These are phyloP conservation scores for Chondrosia reniformis DNA, from an alignment of 37 sponge, comb jelly and placozoan genomes.

Conservation along the genomic window DNA sequence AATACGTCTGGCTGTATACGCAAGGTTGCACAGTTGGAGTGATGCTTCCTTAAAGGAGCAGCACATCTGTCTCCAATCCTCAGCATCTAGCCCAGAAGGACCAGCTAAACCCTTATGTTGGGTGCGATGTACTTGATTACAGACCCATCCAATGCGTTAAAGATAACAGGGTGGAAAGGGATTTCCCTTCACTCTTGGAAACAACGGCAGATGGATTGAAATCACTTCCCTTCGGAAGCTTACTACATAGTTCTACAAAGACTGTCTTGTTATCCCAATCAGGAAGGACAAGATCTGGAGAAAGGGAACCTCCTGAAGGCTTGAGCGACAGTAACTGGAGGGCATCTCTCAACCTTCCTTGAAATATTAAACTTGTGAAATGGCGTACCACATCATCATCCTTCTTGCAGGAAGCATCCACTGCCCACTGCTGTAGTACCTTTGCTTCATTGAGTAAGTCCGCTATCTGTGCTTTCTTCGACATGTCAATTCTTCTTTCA, in stretches of 20 bases:
- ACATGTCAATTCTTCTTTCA: not conserved
- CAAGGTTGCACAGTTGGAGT: not conserved
- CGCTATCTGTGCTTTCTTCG: not conserved
- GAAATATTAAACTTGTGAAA: not conserved
- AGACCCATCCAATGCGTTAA: not conserved
- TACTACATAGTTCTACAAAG: not conserved
- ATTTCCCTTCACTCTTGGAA: not conserved
- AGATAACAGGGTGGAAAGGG: too few species aligned
- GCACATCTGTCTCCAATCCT: conserved; percentile 5
- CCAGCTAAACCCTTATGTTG: conserved; percentile 1
- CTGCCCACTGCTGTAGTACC: not conserved
- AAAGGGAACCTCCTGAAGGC: not conserved
- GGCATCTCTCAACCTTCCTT: not conserved
- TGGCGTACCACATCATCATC: not conserved
- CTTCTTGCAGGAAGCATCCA: not conserved
- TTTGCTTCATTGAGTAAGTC: not conserved
- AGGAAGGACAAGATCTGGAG: not conserved
- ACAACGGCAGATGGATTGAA: not conserved
- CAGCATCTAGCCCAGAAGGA: not conserved
- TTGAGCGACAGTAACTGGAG: not conserved
- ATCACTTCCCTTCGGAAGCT: not conserved
- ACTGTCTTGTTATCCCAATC: not conserved
- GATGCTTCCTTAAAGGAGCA: conserved; percentile 13
- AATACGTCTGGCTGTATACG: not conserved
- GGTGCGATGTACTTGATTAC: not conserved